Base-by-base conservation (phyloP, 2,797 vertebrate genomes). In the Coilia nasus region DNA sequence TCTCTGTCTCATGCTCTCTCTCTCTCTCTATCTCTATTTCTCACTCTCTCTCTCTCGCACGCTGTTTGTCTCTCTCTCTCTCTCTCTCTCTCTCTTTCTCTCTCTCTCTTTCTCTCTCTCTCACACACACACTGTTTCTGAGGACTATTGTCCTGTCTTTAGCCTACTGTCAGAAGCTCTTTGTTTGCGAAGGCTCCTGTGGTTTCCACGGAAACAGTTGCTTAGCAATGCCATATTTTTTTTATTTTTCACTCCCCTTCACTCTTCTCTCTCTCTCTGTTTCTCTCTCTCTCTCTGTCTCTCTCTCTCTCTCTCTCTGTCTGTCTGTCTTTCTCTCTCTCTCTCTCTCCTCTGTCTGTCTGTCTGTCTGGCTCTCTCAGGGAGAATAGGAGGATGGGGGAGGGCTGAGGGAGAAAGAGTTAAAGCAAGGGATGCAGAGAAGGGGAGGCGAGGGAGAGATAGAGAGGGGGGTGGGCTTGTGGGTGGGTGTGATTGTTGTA, bases 161-260 rank as follows among this genome's bases (percentile, higher is more conserved):
- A 35, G 47, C 59, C 82, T 86, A n/a, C 31, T 25, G 81, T 85
- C 80, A 87, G 81, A 57, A 81, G 56, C 83, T 57, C 84, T 88
- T 88, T 89, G 82, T 89, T 89, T 91, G 87, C 88, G 35, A 89
- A 93, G 90, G 93, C 89, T 91, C 85, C 75, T 57, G 83, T 50
- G 67, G 92, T 94, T 89, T 82, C 93, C 91, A 89, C 92, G 88
- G 91, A 28, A 83, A 94, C 93, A 17, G 94, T 95, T 93, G 90
- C 93, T 87, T 93, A 87, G 94, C 84, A 88, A 89, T 86, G 41
- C 28, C n/a, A 25, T 67, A 67, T 57, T 71, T 81, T 82, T 81
- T 46, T 62, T 62, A n/a, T 21, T 41, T 81, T 21, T 31, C 56
- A 85, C 82, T 90, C 62, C 25, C 62, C 62, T 25, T 10, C 25